Percentiles rank a stretch among this genome's conserved stretches.
Conservation (phyloP, 2,113 vertebrate genomes). For the Notarius lentiginosus region DNA sequence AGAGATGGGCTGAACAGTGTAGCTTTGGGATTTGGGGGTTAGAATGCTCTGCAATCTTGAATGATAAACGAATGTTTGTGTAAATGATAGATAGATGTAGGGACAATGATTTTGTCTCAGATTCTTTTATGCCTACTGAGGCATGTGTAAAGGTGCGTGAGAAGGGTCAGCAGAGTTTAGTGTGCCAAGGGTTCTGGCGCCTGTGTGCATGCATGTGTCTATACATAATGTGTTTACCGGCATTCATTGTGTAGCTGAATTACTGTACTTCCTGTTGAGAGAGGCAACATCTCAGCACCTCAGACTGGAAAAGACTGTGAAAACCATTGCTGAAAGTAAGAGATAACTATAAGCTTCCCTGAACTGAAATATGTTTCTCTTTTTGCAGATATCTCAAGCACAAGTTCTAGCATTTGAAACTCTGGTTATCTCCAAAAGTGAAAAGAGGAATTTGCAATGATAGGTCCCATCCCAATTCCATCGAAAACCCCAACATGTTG, state of each 20-base stretch:
- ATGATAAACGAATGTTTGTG: background rate
- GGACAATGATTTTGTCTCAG: background rate
- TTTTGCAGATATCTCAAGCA: background rate
- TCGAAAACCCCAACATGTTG: background rate
- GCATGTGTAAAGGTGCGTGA: background rate
- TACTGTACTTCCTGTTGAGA: slow-evolving; percentile 54
- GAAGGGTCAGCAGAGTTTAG: slow-evolving; percentile 40
- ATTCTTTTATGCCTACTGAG: background rate
- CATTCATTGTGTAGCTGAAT: slow-evolving; percentile 47
- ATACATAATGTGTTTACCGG: slow-evolving; percentile 41
- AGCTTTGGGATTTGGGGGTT: background rate
- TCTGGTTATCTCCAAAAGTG: background rate
- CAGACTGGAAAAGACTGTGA: background rate
- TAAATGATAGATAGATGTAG: background rate
- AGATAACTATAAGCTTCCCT: background rate
- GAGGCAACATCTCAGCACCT: slow-evolving; percentile 14
- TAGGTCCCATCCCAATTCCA: background rate
- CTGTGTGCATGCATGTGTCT: slow-evolving; percentile 27
- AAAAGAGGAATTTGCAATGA: too few relatives aligned
- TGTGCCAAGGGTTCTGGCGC: slow-evolving; percentile 22
- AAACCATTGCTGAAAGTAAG: background rate
- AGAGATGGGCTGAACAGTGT: background rate
- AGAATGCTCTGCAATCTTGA: background rate
- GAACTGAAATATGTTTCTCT: background rate
- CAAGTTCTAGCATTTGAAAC: background rate